Evolutionary conservation across 2,113 vertebrate genomes (phyloP).

Genomic region (Apodemus speciosus): DNA sequence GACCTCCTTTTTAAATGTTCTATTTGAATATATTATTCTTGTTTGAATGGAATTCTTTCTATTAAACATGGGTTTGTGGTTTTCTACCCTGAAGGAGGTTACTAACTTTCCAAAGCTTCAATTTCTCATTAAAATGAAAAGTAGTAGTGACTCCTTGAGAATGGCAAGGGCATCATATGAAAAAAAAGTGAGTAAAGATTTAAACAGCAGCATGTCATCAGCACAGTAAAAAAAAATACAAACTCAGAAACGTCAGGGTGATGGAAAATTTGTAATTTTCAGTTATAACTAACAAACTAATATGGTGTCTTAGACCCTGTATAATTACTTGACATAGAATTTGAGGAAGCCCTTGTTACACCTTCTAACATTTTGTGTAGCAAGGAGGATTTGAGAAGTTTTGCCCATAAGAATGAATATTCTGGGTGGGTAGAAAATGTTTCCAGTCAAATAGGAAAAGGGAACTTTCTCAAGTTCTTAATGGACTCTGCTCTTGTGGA

Average conservation of each 20-base stretch:
- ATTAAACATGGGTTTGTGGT: neutral
- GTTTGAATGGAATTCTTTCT: neutral
- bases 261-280: slow-evolving; percentile 31
- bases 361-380: slow-evolving; percentile 20
- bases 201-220: neutral
- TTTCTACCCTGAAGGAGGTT: neutral
- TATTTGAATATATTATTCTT: neutral
- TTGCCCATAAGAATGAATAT: neutral
- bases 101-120: slow-evolving; percentile 10
- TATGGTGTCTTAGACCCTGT: neutral
- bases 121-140: slow-evolving; percentile 21
- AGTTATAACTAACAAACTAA: neutral
- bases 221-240: neutral
- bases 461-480: neutral
- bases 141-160: neutral
- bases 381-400: neutral
- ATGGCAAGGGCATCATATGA: neutral
- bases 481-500: neutral
- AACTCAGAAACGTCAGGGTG: neutral
- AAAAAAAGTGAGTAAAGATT: slow-evolving; percentile 22
- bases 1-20: neutral
- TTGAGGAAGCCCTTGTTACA: neutral
- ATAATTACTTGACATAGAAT: neutral
- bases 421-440: neutral
- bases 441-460: neutral